Conservation (phyloP, 2,797 vertebrate species). For the Hoplostethus mediterraneus region DNA sequence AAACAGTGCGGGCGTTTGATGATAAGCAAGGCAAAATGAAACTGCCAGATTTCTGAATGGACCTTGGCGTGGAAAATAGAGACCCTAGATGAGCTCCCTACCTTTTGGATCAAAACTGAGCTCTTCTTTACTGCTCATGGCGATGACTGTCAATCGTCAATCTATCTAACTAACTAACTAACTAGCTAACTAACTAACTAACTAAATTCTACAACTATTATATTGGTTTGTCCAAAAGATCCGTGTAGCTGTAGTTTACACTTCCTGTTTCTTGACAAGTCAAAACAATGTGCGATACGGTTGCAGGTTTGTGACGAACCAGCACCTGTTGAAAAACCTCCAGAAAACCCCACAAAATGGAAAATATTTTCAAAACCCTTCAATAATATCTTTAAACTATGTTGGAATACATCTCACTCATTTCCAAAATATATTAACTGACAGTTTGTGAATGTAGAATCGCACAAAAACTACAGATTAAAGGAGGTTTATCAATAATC, state of each 20-base stretch:
- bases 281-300: conserved; percentile 4
- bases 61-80: neutral
- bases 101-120: conserved; percentile 82
- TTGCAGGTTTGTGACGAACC: neutral
- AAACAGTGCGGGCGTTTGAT: neutral
- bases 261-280: conserved; percentile 59
- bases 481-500: neutral
- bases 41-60: neutral
- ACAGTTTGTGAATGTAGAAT: neutral
- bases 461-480: neutral
- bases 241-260: neutral
- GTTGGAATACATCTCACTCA: rapidly evolving
- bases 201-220: neutral
- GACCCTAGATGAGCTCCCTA: conserved; percentile 37
- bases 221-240: neutral
- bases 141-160: too few species aligned
- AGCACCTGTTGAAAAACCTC: neutral
- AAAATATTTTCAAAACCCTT: rapidly evolving
- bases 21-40: neutral
- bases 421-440: rapidly evolving
- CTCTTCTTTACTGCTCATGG: conserved; percentile 64
- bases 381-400: rapidly evolving
- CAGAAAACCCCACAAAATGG: neutral
- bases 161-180: too few species aligned
- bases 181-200: too few species aligned